A percentile compares a stretch with the other conserved stretches of the same genome.
phyloP scores from a whole-genome alignment of 2,113 vertebrate species.

The Gallinago media region DNA sequence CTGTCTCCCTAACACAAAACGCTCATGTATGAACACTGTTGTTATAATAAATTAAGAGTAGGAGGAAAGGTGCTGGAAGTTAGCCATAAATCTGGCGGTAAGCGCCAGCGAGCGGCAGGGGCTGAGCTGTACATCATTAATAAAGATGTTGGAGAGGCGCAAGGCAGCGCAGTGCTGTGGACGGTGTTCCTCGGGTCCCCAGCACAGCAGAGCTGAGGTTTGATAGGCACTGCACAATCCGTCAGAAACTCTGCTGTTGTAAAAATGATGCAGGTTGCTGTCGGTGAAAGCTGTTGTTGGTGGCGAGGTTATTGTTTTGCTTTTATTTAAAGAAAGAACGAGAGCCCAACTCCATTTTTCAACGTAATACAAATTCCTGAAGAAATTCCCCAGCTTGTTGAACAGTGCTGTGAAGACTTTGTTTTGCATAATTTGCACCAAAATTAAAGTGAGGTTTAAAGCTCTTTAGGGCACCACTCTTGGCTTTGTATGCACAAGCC shows the following conservation, averaged over 20 bases:
- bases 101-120: neutral
- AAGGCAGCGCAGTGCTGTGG: neutral
- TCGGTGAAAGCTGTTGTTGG: neutral
- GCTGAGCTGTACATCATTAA: neutral
- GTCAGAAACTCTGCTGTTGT: neutral
- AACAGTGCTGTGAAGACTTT: neutral
- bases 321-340: neutral
- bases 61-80: neutral
- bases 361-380: neutral
- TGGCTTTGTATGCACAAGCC: neutral
- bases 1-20: fast-evolving
- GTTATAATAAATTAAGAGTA: neutral
- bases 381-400: neutral
- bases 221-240: neutral
- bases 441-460: conserved; percentile 18
- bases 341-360: neutral
- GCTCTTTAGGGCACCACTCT: neutral
- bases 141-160: conserved; percentile 32
- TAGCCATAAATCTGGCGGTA: conserved; percentile 28
- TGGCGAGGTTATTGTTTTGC: neutral
- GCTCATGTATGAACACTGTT: neutral
- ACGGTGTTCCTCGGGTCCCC: neutral
- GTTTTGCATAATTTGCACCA: neutral
- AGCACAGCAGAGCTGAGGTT: conserved; percentile 6
- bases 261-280: neutral